phyloP scores from a whole-genome alignment of 2,113 vertebrate species.

The Candoia aspera region DNA sequence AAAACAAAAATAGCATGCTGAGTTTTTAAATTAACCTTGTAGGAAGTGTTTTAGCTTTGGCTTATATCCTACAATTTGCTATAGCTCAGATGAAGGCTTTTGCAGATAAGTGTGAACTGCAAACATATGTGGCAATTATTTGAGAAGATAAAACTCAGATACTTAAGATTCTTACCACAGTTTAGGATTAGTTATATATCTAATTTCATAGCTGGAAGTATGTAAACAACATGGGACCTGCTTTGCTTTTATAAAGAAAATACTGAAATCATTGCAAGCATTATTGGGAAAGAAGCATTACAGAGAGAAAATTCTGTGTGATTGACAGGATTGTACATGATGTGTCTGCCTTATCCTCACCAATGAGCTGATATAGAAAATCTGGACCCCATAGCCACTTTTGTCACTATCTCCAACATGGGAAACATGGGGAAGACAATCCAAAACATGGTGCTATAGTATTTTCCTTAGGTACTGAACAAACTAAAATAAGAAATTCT shows the following conservation, averaged over 20 bases:
- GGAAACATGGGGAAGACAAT: not conserved
- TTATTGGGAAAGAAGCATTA: not conserved
- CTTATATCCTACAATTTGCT: constrained; percentile 19
- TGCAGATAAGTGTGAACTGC: constrained; percentile 31
- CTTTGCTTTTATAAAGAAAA: not conserved
- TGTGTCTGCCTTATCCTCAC: not conserved
- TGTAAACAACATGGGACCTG: not conserved
- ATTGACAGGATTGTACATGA: not conserved
- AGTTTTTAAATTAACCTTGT: constrained; percentile 59
- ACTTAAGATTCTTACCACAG: not conserved
- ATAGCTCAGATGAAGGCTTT: constrained; percentile 16
- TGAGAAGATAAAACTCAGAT: not conserved
- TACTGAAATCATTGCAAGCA: not conserved
- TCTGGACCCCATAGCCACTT: not conserved
- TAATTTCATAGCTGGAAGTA: not conserved
- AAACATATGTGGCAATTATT: constrained; percentile 7
- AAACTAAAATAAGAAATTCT: not conserved
- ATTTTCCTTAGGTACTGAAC: not conserved
- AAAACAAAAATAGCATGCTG: constrained; percentile 32
- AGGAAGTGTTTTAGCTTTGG: constrained; percentile 52
- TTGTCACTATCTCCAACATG: not conserved
- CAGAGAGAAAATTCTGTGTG: not conserved
- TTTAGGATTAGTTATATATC: constrained; percentile 24
- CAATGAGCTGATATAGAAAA: not conserved
- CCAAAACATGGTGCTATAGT: not conserved